Percentiles rank a stretch among this genome's conserved stretches.
Evolutionary conservation across 2,888 invertebrate species (phyloP).

Genomic region (Luffia ferchaultella): DNA sequence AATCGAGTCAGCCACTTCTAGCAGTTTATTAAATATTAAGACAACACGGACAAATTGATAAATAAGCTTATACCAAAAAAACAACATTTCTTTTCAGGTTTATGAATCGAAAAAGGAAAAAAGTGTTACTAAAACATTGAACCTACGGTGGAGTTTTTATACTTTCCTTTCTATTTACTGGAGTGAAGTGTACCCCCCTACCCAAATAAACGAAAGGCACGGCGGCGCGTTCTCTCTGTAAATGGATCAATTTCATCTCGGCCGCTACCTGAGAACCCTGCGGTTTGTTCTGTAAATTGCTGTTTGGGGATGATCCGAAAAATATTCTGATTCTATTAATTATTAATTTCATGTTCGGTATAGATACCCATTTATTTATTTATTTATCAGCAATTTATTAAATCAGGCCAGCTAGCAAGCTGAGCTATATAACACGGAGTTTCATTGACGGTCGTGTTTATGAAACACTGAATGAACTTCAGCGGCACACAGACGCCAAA

Average conservation of each 20-base stretch:
- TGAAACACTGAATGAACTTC: too few relatives aligned
- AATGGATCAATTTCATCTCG: not conserved
- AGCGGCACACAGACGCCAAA: too few relatives aligned
- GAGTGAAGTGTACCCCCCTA: not conserved
- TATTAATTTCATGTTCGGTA: not conserved
- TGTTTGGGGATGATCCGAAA: not conserved
- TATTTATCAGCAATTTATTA: too few relatives aligned
- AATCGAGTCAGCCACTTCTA: too few relatives aligned
- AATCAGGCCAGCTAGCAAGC: too few relatives aligned
- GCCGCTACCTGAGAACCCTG: not conserved
- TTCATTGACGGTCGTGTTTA: too few relatives aligned
- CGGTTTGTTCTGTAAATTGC: not conserved
- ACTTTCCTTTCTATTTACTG: not conserved
- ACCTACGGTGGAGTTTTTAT: not conserved
- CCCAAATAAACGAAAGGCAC: not conserved
- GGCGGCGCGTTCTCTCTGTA: not conserved
- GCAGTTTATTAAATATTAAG: too few relatives aligned
- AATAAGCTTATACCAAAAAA: too few relatives aligned
- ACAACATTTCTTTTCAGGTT: too few relatives aligned
- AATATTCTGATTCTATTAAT: not conserved
- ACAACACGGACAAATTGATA: too few relatives aligned
- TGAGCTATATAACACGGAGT: too few relatives aligned
- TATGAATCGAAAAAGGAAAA: not conserved
- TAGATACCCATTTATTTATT: too few relatives aligned
- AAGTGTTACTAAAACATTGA: not conserved